These are phyloP conservation scores for Thelaira solivaga DNA, from an alignment of 2,888 invertebrate species.

Conservation along the genomic window DNA sequence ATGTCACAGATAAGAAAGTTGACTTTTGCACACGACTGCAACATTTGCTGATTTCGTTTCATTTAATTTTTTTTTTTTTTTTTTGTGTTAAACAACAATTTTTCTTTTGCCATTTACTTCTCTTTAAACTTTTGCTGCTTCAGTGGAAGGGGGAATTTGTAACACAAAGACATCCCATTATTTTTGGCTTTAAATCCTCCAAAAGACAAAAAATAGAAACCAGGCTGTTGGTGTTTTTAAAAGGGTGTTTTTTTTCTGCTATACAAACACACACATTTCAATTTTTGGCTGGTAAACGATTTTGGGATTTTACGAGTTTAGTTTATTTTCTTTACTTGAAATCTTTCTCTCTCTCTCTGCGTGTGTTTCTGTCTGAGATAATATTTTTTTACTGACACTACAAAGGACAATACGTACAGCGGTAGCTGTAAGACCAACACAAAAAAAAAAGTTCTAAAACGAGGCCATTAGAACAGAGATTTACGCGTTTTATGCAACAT, in stretches of 20 bases:
- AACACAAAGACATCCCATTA: conserved; percentile 15
- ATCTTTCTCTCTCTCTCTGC: not conserved
- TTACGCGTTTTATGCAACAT: conserved; percentile 60
- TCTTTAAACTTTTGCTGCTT: not conserved
- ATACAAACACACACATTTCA: no score
- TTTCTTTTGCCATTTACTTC: conserved; percentile 38
- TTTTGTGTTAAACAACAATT: conserved; percentile 19
- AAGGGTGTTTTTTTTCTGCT: conserved; percentile 38
- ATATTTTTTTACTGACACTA: conserved; percentile 51
- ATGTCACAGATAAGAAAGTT: conserved; percentile 63
- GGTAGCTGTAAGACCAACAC: conserved; percentile 10
- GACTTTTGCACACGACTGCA: conserved; percentile 61
- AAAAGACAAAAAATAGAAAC: no score
- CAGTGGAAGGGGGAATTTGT: not conserved
- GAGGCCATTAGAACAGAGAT: conserved; percentile 63
- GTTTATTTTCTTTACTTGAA: conserved; percentile 6
- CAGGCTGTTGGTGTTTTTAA: conserved; percentile 11
- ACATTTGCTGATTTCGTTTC: conserved; percentile 27
- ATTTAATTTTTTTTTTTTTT: conserved; percentile 1
- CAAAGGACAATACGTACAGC: conserved; percentile 35
- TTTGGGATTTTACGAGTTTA: conserved; percentile 26
- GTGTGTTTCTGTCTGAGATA: conserved; percentile 31
- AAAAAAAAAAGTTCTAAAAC: conserved; percentile 38
- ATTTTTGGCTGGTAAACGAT: no score
- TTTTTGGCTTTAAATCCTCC: conserved; percentile 43